phyloP scores from a whole-genome alignment of 2,888 invertebrate species.

The Eupeodes latifasciatus region DNA sequence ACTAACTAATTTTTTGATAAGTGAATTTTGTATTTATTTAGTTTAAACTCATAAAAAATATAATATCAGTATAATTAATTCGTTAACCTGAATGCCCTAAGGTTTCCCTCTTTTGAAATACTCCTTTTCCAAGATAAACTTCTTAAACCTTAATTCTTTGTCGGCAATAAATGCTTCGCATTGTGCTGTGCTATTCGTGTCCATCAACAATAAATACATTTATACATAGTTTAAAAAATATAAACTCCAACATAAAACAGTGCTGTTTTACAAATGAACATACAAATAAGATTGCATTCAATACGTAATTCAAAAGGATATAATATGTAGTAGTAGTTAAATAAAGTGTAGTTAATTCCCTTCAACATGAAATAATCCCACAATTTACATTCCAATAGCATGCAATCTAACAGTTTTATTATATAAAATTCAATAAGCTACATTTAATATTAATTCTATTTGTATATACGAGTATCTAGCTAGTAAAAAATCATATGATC shows the following conservation, averaged over 20 bases:
- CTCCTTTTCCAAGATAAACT: too few relatives aligned
- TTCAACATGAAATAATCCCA: not conserved
- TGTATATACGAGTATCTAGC: too few relatives aligned
- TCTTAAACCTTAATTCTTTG: too few relatives aligned
- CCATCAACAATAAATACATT: not conserved
- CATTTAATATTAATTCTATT: not conserved
- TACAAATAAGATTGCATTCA: slow-evolving; percentile 9
- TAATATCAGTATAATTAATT: too few relatives aligned
- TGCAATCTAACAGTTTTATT: slow-evolving; percentile 9
- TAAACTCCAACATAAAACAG: not conserved
- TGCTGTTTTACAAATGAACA: not conserved
- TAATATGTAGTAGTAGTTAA: not conserved
- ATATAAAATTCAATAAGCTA: not conserved
- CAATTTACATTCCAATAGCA: not conserved
- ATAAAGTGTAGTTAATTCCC: not conserved
- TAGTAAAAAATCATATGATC: not conserved
- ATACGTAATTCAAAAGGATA: not conserved
- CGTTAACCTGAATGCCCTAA: too few relatives aligned
- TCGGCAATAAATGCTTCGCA: too few relatives aligned
- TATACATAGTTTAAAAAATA: not conserved
- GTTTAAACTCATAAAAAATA: too few relatives aligned
- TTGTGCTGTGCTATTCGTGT: not conserved
- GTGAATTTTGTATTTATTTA: too few relatives aligned
- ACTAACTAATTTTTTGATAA: too few relatives aligned
- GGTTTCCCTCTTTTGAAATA: too few relatives aligned